Evolutionary conservation across 2,888 invertebrate species (phyloP).

Genomic region (Sympetrum striolatum): DNA sequence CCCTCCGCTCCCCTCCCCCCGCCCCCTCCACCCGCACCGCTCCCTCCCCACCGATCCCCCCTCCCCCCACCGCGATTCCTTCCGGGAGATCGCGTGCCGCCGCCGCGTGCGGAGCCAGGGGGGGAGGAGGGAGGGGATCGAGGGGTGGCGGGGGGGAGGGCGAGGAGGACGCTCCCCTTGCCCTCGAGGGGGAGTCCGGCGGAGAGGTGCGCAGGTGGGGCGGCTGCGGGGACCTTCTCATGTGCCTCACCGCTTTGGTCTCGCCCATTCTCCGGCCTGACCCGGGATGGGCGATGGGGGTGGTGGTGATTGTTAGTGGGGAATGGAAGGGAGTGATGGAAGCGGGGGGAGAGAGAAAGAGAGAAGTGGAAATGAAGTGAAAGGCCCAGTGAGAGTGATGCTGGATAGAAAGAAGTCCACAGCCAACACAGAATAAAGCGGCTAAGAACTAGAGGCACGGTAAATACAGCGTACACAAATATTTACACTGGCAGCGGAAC

Average conservation of each 20-base stretch:
- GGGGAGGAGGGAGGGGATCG: slow-evolving; percentile 4
- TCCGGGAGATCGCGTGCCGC: slow-evolving; percentile 26
- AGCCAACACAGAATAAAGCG: too few relatives aligned
- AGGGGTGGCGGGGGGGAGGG: slow-evolving; percentile 32
- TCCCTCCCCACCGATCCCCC: not conserved
- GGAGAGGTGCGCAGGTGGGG: slow-evolving; percentile 32
- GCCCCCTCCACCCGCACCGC: not conserved
- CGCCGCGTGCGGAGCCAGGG: slow-evolving; percentile 17
- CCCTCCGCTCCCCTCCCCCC: slow-evolving; percentile 20
- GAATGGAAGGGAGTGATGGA: not conserved
- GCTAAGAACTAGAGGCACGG: too few relatives aligned
- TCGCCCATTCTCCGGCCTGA: slow-evolving; percentile 45
- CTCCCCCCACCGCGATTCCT: not conserved
- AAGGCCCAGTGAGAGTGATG: not conserved
- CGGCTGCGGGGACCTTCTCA: slow-evolving; percentile 44
- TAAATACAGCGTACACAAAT: too few relatives aligned
- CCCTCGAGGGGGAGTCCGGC: slow-evolving; percentile 30
- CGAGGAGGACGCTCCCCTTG: not conserved
- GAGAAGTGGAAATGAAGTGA: slow-evolving; percentile 30
- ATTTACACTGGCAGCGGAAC: too few relatives aligned
- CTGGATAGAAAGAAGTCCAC: too few relatives aligned
- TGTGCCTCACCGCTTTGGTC: slow-evolving; percentile 45
- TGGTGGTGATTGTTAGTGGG: not conserved
- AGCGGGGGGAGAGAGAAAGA: slow-evolving; percentile 42
- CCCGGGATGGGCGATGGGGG: not conserved